Evolutionary conservation across 2,888 invertebrate species (phyloP).

Genomic region (Elegia similella): DNA sequence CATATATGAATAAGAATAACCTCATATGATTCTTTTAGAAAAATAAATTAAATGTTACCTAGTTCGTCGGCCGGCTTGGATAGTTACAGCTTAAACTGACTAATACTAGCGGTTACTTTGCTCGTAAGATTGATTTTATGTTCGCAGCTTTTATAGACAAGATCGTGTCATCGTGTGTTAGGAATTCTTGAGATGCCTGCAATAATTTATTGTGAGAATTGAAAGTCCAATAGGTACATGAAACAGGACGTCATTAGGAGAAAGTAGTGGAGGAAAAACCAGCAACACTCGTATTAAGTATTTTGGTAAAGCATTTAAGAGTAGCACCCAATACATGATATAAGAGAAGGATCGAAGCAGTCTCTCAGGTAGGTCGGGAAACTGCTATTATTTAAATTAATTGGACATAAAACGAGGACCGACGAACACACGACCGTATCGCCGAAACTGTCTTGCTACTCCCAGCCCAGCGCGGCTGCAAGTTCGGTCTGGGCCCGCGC

Average conservation of each 20-base stretch:
- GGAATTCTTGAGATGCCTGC: conserved; percentile 4
- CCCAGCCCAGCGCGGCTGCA: conserved; percentile 10
- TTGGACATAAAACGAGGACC: conserved; percentile 73
- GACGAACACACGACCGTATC: conserved; percentile 60
- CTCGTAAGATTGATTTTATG: conserved; percentile 18
- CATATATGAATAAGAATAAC: conserved; percentile 47
- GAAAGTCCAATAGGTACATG: not conserved
- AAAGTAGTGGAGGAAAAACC: conserved; percentile 4
- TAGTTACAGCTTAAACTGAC: conserved; percentile 8
- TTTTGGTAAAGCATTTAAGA: not conserved
- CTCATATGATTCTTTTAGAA: conserved; percentile 25
- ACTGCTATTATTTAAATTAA: conserved; percentile 78
- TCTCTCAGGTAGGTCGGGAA: conserved; percentile 66
- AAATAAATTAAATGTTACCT: conserved; percentile 25
- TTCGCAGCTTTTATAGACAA: conserved; percentile 16
- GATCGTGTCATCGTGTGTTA: conserved; percentile 15
- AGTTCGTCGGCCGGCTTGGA: conserved; percentile 18
- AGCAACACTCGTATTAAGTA: not conserved
- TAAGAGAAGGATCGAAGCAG: conserved; percentile 47
- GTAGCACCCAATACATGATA: conserved; percentile 20
- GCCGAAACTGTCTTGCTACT: conserved; percentile 50
- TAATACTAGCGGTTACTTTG: conserved; percentile 14
- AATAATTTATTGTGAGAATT: conserved; percentile 13
- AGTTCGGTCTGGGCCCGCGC: not conserved
- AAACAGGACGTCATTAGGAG: not conserved